Evolutionary conservation across 2,113 vertebrate species (phyloP).

Genomic region (Puma concolor): DNA sequence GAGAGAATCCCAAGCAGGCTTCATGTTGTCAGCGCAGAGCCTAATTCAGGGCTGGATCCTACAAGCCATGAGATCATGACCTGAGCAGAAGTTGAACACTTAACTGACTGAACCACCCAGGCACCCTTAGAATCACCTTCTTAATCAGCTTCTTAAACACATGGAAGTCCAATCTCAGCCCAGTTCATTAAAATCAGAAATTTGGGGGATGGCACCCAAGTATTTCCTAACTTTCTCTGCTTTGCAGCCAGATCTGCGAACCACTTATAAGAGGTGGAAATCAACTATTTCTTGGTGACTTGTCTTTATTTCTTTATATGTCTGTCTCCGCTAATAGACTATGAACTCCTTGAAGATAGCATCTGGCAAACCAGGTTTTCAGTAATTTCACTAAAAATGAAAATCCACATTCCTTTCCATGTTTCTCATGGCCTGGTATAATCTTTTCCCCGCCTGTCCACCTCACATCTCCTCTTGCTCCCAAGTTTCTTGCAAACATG

Average conservation of each 20-base stretch:
- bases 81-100: no score
- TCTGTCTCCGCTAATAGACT: neutral
- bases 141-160: neutral
- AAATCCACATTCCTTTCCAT: neutral
- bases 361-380: neutral
- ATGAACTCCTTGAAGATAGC: neutral
- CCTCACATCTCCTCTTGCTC: neutral
- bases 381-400: constrained; percentile 25
- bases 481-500: neutral
- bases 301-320: neutral
- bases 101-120: no score
- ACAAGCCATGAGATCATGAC: no score
- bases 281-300: neutral
- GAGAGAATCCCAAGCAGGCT: no score
- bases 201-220: neutral
- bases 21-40: no score
- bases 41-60: no score
- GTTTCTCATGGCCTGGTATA: neutral
- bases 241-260: neutral
- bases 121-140: neutral
- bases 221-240: neutral
- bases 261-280: neutral
- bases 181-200: constrained; percentile 15
- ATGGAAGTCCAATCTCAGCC: neutral
- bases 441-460: neutral